Percentiles rank a stretch among this genome's conserved stretches.
Conservation (phyloP, 92 coral and sea anemone genomes). For the Metridium senile region DNA sequence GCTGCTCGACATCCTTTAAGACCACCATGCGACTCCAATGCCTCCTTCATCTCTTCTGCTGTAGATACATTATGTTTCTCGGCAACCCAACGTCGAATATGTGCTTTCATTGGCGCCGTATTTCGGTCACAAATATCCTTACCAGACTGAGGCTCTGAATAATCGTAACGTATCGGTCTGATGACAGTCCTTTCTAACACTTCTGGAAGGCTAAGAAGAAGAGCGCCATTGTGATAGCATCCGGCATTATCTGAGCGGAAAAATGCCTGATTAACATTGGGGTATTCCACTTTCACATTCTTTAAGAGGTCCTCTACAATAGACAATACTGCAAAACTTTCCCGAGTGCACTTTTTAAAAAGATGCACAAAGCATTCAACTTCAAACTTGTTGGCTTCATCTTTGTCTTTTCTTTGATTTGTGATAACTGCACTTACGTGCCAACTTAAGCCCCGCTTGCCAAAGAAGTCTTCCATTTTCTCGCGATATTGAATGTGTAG, state of each 20-base stretch:
- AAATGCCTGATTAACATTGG: slow-evolving; percentile 26
- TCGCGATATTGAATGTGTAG: slow-evolving; percentile 35
- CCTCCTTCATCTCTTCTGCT: slow-evolving; percentile 54
- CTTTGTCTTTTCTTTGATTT: too few relatives aligned
- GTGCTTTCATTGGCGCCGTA: slow-evolving; percentile 63
- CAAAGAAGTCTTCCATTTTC: slow-evolving; percentile 49
- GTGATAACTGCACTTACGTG: slow-evolving; percentile 34
- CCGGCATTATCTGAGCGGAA: slow-evolving; percentile 64
- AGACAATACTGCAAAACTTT: slow-evolving; percentile 44
- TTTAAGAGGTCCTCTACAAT: slow-evolving; percentile 45
- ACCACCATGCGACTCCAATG: slow-evolving; percentile 51
- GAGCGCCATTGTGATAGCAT: slow-evolving; percentile 53
- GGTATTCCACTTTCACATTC: slow-evolving; percentile 44
- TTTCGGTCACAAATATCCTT: slow-evolving; percentile 64
- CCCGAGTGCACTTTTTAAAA: slow-evolving; percentile 21
- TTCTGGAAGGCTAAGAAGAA: slow-evolving; percentile 36
- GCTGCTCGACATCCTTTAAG: slow-evolving; percentile 45
- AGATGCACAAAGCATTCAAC: slow-evolving; percentile 38
- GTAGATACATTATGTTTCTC: slow-evolving; percentile 49
- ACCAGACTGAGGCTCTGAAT: slow-evolving; percentile 57
- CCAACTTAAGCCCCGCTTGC: slow-evolving; percentile 44
- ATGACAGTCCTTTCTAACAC: slow-evolving; percentile 46
- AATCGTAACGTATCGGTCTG: slow-evolving; percentile 35
- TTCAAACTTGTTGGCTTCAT: not conserved
- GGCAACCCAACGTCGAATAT: slow-evolving; percentile 58